Evolutionary conservation across 2,113 vertebrate genomes (phyloP).

Genomic region (Rostratula benghalensis): DNA sequence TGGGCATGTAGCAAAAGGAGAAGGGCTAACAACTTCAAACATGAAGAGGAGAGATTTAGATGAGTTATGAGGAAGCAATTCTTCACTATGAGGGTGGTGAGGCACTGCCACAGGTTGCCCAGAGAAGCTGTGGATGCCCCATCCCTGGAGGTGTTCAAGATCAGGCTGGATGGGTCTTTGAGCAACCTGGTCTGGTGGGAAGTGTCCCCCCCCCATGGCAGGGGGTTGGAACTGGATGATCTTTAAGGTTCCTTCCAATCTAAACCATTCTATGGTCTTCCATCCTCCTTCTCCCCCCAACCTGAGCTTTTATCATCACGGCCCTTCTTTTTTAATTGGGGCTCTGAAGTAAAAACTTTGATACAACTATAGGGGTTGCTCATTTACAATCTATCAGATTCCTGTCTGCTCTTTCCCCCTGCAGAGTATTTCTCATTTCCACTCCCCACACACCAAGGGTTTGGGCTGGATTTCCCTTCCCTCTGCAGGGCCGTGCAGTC

Average conservation of each 20-base stretch:
- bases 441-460: background rate
- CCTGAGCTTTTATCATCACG: fast-evolving
- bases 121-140: background rate
- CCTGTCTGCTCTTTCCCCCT: background rate
- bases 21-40: background rate
- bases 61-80: background rate
- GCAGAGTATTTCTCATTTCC: background rate
- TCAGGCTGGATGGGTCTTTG: background rate
- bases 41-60: background rate
- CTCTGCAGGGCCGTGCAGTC: fast-evolving
- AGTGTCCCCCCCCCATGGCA: background rate
- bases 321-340: background rate
- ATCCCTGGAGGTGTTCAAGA: background rate
- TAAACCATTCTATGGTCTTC: background rate
- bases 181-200: background rate
- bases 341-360: background rate
- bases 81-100: background rate
- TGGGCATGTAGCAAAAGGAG: background rate
- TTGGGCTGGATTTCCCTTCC: background rate
- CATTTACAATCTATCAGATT: background rate
- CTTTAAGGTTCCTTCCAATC: background rate
- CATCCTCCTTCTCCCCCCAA: too few species aligned
- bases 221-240: background rate
- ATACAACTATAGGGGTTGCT: background rate
- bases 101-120: background rate